These are phyloP conservation scores for Mastomys natalensis DNA, from an alignment of 2,113 vertebrate genomes.

Conservation along the genomic window DNA sequence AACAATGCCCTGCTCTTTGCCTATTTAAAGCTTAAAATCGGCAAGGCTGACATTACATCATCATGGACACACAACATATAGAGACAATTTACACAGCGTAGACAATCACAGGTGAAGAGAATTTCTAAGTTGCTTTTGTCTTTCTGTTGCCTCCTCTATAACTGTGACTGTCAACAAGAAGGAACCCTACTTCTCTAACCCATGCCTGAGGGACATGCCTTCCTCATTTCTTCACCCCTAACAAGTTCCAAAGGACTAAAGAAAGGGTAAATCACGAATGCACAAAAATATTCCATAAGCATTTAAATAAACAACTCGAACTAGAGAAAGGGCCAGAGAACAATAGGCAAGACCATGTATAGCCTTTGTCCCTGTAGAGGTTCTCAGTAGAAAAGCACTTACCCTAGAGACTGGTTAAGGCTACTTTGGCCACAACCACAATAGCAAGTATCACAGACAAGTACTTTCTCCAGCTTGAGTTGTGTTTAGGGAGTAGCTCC, in stretches of 20 bases:
- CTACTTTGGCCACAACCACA: neutral
- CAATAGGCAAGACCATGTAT: neutral
- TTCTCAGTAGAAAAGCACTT: neutral
- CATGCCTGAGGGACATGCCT: neutral
- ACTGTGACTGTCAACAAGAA: neutral
- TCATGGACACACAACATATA: neutral
- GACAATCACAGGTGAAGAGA: neutral
- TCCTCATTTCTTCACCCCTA: neutral
- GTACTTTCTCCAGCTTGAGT: neutral
- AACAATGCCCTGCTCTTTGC: neutral
- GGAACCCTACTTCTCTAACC: neutral
- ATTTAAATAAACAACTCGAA: neutral
- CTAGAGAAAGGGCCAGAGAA: neutral
- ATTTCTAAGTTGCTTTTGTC: neutral
- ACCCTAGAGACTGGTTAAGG: neutral
- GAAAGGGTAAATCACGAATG: neutral
- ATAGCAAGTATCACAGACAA: neutral
- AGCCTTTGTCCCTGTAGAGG: neutral
- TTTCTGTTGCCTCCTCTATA: neutral
- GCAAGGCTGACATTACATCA: neutral
- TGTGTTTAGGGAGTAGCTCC: neutral
- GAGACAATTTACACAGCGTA: neutral
- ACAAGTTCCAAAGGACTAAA: neutral
- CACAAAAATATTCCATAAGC: neutral
- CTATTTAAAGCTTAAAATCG: neutral